These are phyloP conservation scores for Cyrtodaria siliqua DNA, from an alignment of 2,888 invertebrate genomes.

Conservation along the genomic window DNA sequence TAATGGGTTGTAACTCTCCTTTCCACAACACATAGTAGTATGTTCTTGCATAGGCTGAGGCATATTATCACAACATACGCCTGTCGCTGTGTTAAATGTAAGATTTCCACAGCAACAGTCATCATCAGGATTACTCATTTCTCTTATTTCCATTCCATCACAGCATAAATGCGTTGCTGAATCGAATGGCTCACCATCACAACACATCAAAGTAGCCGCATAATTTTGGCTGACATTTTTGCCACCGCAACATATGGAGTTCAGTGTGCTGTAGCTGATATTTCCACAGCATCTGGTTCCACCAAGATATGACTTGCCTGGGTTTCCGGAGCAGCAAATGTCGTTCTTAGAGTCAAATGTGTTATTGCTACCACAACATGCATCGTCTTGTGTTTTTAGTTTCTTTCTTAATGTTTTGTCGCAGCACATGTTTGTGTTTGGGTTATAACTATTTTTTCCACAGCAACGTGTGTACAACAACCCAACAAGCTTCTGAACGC, in stretches of 20 bases:
- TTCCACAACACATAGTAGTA: constrained; percentile 44
- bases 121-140: constrained; percentile 22
- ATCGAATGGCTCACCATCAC: constrained; percentile 25
- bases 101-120: constrained; percentile 57
- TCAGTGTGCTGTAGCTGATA: constrained; percentile 22
- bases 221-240: constrained; percentile 10
- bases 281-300: constrained; percentile 51
- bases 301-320: constrained; percentile 30
- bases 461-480: constrained; percentile 44
- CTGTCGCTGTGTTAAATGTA: constrained; percentile 27
- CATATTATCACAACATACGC: constrained; percentile 51
- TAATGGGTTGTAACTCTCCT: constrained; percentile 30
- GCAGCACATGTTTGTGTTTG: constrained; percentile 36
- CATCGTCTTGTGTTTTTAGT: constrained; percentile 24
- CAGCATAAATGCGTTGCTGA: constrained; percentile 41
- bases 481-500: constrained; percentile 43
- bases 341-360: constrained; percentile 49
- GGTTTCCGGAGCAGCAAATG: constrained; percentile 46
- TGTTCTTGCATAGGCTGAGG: constrained; percentile 35
- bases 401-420: constrained; percentile 28
- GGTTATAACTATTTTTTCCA: constrained; percentile 41
- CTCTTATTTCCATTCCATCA: constrained; percentile 39
- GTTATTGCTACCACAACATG: constrained; percentile 43
- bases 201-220: constrained; percentile 12
- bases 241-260: constrained; percentile 46